These are phyloP conservation scores for Myanophis thanlyinensis DNA, from an alignment of 2,113 vertebrate genomes.

Conservation along the genomic window DNA sequence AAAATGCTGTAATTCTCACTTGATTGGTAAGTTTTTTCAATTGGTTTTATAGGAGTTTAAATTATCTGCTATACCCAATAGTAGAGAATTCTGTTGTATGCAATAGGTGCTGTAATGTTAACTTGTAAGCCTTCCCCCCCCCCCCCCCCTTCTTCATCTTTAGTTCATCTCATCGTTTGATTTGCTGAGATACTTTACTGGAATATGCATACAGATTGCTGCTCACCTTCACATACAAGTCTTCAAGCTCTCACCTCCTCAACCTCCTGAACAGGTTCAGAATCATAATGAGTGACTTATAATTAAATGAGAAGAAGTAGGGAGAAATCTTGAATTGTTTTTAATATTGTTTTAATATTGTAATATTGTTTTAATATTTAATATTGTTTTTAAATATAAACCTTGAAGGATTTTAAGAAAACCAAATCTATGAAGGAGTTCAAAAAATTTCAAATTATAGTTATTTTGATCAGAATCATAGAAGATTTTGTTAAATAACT, in stretches of 20 bases:
- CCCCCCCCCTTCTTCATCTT: slow-evolving; percentile 47
- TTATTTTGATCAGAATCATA: slow-evolving; percentile 11
- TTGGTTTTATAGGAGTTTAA: not conserved
- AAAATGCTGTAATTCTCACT: not conserved
- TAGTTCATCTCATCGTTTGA: slow-evolving; percentile 90
- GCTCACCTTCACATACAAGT: slow-evolving; percentile 89
- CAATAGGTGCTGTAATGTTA: not conserved
- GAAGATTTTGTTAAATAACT: not conserved
- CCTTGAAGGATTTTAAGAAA: slow-evolving; percentile 43
- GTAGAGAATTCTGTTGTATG: not conserved
- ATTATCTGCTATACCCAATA: not conserved
- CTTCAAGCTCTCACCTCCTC: slow-evolving; percentile 87
- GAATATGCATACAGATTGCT: slow-evolving; percentile 92
- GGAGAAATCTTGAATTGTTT: slow-evolving; percentile 60
- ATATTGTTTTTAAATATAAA: slow-evolving; percentile 64
- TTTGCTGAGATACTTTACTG: slow-evolving; percentile 87
- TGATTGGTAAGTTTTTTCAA: not conserved
- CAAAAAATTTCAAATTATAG: slow-evolving; percentile 33
- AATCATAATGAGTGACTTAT: slow-evolving; percentile 85
- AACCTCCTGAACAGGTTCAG: slow-evolving; percentile 79
- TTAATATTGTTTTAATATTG: slow-evolving; percentile 66
- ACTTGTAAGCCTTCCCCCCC: slow-evolving; percentile 52
- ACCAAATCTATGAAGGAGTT: slow-evolving; percentile 25
- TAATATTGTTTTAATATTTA: slow-evolving; percentile 64
- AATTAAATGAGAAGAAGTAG: slow-evolving; percentile 79